phyloP scores from a whole-genome alignment of 2,888 invertebrate genomes.

The Bimastos eiseni region DNA sequence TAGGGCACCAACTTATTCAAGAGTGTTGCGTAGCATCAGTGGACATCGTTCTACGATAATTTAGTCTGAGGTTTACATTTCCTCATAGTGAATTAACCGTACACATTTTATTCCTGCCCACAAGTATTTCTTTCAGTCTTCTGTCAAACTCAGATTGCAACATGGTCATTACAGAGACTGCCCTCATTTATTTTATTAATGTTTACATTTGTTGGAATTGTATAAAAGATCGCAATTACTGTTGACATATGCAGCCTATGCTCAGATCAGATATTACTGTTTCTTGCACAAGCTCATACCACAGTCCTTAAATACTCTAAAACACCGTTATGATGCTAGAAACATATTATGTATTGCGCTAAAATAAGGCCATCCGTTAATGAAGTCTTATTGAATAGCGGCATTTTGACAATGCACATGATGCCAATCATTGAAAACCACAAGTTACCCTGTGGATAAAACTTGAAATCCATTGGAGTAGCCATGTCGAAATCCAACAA shows the following conservation, averaged over 20 bases:
- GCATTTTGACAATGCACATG: background rate
- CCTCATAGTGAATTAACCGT: too few relatives aligned
- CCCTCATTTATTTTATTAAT: too few relatives aligned
- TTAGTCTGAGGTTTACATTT: too few relatives aligned
- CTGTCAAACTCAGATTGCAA: too few relatives aligned
- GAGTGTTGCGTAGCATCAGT: too few relatives aligned
- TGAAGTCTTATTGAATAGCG: background rate
- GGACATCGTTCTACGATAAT: too few relatives aligned
- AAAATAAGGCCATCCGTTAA: background rate
- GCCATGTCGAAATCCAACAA: background rate
- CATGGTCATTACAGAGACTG: too few relatives aligned
- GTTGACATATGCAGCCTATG: background rate
- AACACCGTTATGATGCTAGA: background rate
- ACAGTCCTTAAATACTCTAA: background rate
- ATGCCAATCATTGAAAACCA: background rate
- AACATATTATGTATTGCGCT: background rate
- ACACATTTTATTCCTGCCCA: too few relatives aligned
- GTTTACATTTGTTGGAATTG: too few relatives aligned
- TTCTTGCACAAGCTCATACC: background rate
- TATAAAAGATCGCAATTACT: too few relatives aligned
- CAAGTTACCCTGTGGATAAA: background rate
- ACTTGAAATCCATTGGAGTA: background rate
- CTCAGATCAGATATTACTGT: background rate
- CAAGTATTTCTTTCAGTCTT: too few relatives aligned
- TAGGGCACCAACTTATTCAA: too few relatives aligned